A percentile compares a stretch with the other conserved stretches of the same genome.
Evolutionary conservation across 2,113 vertebrate species (phyloP).

Genomic region (Ameiurus melas): DNA sequence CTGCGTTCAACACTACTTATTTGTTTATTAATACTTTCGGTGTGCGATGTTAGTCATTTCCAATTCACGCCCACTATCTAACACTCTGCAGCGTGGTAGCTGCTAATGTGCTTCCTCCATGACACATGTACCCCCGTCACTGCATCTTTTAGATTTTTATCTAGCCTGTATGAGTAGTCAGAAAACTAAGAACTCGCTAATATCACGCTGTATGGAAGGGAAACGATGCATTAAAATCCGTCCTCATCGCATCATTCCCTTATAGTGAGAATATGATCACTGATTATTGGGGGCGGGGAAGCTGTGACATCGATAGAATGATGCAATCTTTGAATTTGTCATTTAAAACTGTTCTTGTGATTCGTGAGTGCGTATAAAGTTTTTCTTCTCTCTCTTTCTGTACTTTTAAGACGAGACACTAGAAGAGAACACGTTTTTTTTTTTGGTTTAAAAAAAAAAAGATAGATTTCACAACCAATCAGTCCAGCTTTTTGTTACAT

Average conservation of each 20-base stretch:
- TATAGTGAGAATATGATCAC: not conserved
- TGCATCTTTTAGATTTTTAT: not conserved
- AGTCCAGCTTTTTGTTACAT: not conserved
- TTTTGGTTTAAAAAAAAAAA: too few relatives aligned
- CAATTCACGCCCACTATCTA: constrained; percentile 9
- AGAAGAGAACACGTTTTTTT: not conserved
- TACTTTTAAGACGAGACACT: not conserved
- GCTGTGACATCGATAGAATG: not conserved
- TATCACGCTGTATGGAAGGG: not conserved
- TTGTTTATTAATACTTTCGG: constrained; percentile 25
- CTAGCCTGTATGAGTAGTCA: not conserved
- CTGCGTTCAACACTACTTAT: constrained; percentile 20
- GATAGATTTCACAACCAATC: not conserved
- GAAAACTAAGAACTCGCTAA: not conserved
- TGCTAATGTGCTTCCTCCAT: constrained; percentile 12
- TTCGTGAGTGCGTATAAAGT: not conserved
- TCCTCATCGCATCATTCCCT: not conserved
- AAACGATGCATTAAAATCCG: not conserved
- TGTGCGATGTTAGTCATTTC: constrained; percentile 23
- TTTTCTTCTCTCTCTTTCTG: constrained; percentile 19
- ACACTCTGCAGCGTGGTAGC: not conserved
- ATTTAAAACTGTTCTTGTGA: not conserved
- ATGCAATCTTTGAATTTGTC: not conserved
- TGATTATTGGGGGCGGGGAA: not conserved
- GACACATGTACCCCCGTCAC: not conserved